phyloP scores from a whole-genome alignment of 2,797 vertebrate species.

The Poecilia gillii region DNA sequence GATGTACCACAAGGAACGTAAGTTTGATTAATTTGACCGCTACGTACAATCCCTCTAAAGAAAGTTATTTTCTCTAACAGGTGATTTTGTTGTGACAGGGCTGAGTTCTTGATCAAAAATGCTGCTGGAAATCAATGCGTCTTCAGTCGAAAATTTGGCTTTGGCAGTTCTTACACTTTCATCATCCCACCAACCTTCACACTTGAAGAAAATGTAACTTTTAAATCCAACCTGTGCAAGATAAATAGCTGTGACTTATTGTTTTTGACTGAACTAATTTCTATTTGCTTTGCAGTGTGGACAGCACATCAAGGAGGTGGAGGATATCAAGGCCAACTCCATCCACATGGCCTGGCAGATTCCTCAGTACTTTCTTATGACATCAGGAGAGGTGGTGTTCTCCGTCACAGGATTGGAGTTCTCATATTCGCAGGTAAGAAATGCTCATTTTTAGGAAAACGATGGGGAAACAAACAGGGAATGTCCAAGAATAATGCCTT shows the following conservation, averaged over 20 bases:
- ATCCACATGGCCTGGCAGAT: constrained; percentile 94
- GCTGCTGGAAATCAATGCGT: rapidly evolving
- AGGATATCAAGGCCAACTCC: constrained; percentile 85
- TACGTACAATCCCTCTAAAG: neutral
- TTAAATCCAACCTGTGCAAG: neutral
- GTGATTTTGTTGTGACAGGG: constrained; percentile 53
- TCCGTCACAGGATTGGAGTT: constrained; percentile 95
- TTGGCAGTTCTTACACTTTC: constrained; percentile 87
- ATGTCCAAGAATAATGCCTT: too few relatives aligned
- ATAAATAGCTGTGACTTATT: neutral
- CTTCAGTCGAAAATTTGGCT: constrained; percentile 68
- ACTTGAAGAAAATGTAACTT: constrained; percentile 56
- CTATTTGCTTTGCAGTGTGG: constrained; percentile 62
- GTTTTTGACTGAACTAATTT: neutral
- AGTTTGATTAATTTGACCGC: constrained; percentile 48
- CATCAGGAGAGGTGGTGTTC: constrained; percentile 91
- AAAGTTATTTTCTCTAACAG: neutral
- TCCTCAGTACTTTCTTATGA: constrained; percentile 94
- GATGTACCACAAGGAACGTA: constrained; percentile 78
- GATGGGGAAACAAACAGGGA: neutral
- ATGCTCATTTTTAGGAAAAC: neutral
- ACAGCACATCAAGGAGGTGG: constrained; percentile 12
- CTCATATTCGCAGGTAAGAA: constrained; percentile 93
- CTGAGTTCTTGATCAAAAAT: constrained; percentile 2
- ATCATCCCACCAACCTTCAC: constrained; percentile 69